A percentile compares a stretch with the other conserved stretches of the same genome.
phyloP scores from a whole-genome alignment of 1,140 invertebrate species.

The Frieseomelitta varia region DNA sequence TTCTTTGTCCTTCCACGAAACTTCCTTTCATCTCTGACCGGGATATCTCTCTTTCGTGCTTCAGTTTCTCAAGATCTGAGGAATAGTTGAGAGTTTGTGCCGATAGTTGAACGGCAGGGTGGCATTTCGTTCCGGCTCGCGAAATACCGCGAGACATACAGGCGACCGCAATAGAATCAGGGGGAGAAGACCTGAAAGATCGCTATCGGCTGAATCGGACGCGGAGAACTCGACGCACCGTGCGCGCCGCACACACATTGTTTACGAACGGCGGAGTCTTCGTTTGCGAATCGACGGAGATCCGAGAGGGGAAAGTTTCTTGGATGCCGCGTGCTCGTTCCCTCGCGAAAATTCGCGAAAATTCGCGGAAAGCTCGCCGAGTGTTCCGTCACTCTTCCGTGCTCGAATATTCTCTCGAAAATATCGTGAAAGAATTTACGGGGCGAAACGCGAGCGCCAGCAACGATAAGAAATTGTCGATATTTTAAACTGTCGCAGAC shows the following conservation, averaged over 20 bases:
- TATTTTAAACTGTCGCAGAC: too few species aligned
- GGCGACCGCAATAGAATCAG: background rate
- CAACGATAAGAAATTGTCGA: too few species aligned
- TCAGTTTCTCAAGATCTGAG: constrained; percentile 72
- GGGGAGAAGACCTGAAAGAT: background rate
- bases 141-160: constrained; percentile 15
- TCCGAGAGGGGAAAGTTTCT: constrained; percentile 30
- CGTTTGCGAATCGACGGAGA: constrained; percentile 38
- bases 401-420: constrained; percentile 5
- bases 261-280: constrained; percentile 8
- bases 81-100: constrained; percentile 77
- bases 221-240: background rate
- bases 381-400: background rate
- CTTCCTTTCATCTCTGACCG: constrained; percentile 21
- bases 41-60: constrained; percentile 30
- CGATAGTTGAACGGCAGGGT: constrained; percentile 29
- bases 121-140: constrained; percentile 21
- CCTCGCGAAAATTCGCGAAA: constrained; percentile 9
- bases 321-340: constrained; percentile 44
- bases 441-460: too few species aligned
- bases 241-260: constrained; percentile 13
- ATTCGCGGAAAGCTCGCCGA: constrained; percentile 5
- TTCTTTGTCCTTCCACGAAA: constrained; percentile 17
- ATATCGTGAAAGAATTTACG: constrained; percentile 20
- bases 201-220: background rate